Evolutionary conservation across 2,797 vertebrate genomes (phyloP).

Genomic region (Parambassis ranga): DNA sequence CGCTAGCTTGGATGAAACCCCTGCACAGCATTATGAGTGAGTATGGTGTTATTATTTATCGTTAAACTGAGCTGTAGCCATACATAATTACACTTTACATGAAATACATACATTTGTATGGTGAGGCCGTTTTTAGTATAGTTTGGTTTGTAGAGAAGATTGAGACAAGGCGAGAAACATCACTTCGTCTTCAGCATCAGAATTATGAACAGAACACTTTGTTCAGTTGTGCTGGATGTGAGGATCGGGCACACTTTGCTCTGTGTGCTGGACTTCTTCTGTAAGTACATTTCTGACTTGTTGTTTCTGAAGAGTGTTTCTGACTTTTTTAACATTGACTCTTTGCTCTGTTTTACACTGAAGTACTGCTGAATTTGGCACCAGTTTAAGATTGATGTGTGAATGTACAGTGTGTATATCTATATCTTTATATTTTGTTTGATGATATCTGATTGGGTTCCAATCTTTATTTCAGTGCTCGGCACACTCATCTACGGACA

Average conservation of each 20-base stretch:
- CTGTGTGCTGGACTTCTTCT: background rate
- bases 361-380: too few species aligned
- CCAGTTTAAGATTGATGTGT: too few species aligned
- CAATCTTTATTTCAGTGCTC: slow-evolving; percentile 29
- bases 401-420: too few species aligned
- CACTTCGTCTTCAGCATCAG: background rate
- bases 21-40: too few species aligned
- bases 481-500: background rate
- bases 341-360: background rate
- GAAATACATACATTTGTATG: too few species aligned
- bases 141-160: background rate
- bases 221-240: background rate
- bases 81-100: too few species aligned
- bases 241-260: background rate
- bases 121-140: too few species aligned
- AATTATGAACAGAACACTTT: background rate
- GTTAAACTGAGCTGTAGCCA: too few species aligned
- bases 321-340: background rate
- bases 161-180: too few species aligned
- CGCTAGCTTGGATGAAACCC: too few species aligned
- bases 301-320: background rate
- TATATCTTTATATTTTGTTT: too few species aligned
- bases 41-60: too few species aligned
- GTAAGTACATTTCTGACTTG: slow-evolving; percentile 6
- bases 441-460: background rate